Conservation (phyloP, 1,140 invertebrate species). For the Drosophila elegans region DNA sequence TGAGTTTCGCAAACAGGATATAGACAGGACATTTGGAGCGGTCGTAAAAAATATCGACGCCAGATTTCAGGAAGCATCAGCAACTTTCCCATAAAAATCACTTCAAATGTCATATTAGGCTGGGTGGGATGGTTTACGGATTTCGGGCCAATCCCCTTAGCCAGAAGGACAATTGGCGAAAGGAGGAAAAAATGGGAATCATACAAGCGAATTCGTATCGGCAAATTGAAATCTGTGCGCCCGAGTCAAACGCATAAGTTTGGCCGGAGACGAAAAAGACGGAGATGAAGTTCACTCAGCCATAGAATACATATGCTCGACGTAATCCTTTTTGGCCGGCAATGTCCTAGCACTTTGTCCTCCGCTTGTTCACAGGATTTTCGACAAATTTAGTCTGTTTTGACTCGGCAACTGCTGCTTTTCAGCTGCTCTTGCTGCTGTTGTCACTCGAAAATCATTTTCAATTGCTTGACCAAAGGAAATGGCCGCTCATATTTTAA, state of each 20-base stretch:
- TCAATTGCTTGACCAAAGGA: conserved; percentile 80
- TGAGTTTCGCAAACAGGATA: conserved; percentile 73
- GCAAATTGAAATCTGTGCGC: conserved; percentile 77
- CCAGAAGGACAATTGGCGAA: conserved; percentile 70
- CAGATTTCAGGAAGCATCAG: conserved; percentile 67
- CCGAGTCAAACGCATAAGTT: conserved; percentile 68
- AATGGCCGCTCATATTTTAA: conserved; percentile 81
- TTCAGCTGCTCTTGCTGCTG: conserved; percentile 10
- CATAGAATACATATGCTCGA: conserved; percentile 80
- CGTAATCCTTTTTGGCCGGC: conserved; percentile 78
- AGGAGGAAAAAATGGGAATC: background rate
- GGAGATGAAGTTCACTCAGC: conserved; percentile 48
- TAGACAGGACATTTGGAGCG: conserved; percentile 55
- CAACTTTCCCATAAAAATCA: conserved; percentile 82
- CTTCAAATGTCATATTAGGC: conserved; percentile 81
- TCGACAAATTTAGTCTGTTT: conserved; percentile 79
- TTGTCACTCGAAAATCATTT: conserved; percentile 66
- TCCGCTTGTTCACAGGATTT: conserved; percentile 79
- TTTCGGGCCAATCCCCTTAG: conserved; percentile 48
- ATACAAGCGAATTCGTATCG: conserved; percentile 67
- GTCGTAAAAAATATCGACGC: conserved; percentile 59
- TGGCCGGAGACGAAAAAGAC: conserved; percentile 42
- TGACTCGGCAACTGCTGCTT: conserved; percentile 54
- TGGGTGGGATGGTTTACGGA: conserved; percentile 40
- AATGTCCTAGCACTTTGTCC: conserved; percentile 75